A percentile compares a stretch with the other conserved stretches of the same genome.
These are phyloP conservation scores for Menidia beryllina DNA, from an alignment of 2,113 vertebrate species.

Conservation along the genomic window DNA sequence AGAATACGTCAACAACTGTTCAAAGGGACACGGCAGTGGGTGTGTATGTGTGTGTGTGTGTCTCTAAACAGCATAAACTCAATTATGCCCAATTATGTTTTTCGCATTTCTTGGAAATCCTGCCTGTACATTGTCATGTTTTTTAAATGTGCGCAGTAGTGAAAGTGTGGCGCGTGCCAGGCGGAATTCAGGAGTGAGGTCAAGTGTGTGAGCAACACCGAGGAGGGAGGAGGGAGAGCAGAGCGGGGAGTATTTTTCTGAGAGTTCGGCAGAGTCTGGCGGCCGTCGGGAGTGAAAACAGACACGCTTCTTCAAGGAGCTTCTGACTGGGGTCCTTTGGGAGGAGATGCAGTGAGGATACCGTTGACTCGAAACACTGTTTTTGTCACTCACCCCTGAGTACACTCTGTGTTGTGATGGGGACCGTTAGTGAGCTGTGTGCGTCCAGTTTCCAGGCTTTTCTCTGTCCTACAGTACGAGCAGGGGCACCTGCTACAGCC, in stretches of 20 bases:
- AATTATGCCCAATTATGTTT: not conserved
- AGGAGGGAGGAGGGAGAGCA: conserved; percentile 43
- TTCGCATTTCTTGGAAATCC: not conserved
- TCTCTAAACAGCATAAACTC: not conserved
- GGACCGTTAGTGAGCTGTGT: conserved; percentile 90
- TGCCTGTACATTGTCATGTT: not conserved
- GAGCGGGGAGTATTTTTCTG: conserved; percentile 42
- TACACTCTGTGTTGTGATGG: conserved; percentile 75
- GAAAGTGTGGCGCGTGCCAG: conserved; percentile 16
- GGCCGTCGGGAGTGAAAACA: conserved; percentile 24
- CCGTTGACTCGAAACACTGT: not conserved
- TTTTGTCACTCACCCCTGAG: conserved; percentile 34
- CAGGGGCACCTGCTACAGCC: conserved; percentile 61
- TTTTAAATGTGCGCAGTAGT: conserved; percentile 9
- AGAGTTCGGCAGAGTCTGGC: conserved; percentile 58
- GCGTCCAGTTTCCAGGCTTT: conserved; percentile 93
- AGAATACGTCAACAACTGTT: conserved; percentile 75
- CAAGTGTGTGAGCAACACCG: conserved; percentile 57
- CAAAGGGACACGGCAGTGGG: conserved; percentile 50
- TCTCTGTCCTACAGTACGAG: conserved; percentile 82
- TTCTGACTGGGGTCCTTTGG: conserved; percentile 4
- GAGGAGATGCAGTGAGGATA: conserved; percentile 41
- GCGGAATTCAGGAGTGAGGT: conserved; percentile 55
- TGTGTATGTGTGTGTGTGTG: conserved; percentile 22
- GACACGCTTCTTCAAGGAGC: not conserved